A percentile compares a stretch with the other conserved stretches of the same genome.
Evolutionary conservation across 2,888 invertebrate species (phyloP).

Genomic region (Megaustenia siamemsis): DNA sequence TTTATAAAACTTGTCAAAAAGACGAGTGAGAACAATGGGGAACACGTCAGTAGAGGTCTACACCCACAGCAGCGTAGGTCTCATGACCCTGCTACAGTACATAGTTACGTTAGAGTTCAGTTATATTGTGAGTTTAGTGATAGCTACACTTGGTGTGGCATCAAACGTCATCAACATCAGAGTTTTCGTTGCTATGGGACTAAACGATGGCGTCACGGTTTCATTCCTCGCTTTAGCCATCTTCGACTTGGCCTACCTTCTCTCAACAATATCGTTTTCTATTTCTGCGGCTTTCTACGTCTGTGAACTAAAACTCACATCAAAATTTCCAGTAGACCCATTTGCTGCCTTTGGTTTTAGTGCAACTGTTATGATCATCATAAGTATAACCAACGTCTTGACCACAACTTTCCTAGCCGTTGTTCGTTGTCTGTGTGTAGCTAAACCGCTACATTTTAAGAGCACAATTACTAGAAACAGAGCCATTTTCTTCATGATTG

Average conservation of each 20-base stretch:
- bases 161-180: background rate
- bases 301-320: background rate
- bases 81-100: constrained; percentile 1
- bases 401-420: constrained; percentile 31
- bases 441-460: constrained; percentile 39
- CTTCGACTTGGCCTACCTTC: background rate
- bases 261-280: background rate
- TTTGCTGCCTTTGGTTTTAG: background rate
- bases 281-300: background rate
- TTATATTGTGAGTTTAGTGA: background rate
- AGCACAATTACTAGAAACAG: background rate
- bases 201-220: constrained; percentile 2
- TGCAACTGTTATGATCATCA: background rate
- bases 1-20: no score
- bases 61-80: no score
- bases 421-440: constrained; percentile 29
- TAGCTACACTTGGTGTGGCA: background rate
- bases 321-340: background rate
- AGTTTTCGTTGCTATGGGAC: constrained; percentile 6
- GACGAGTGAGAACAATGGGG: no score
- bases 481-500: background rate
- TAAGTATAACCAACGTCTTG: background rate
- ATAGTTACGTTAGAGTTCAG: background rate
- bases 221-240: background rate
- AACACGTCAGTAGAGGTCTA: no score